Evolutionary conservation across 2,888 invertebrate genomes (phyloP).

Genomic region (Ceraclea dissimilis): DNA sequence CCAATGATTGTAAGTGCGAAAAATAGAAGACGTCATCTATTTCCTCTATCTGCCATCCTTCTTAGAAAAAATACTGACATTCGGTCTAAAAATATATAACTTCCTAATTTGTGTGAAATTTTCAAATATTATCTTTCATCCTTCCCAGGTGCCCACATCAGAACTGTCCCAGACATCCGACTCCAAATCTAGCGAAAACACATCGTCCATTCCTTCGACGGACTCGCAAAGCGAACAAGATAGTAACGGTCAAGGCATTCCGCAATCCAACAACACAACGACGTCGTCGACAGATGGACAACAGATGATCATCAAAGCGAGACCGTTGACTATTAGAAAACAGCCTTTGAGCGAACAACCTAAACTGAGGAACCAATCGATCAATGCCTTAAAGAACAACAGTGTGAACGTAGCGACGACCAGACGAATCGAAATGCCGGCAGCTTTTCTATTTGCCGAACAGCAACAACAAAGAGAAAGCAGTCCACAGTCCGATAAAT

Average conservation of each 20-base stretch:
- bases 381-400: conserved; percentile 47
- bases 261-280: conserved; percentile 17
- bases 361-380: conserved; percentile 57
- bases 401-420: conserved; percentile 62
- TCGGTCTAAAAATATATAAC: no score
- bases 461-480: conserved; percentile 56
- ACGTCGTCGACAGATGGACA: conserved; percentile 31
- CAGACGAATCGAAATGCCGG: conserved; percentile 74
- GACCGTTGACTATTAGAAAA: conserved; percentile 76
- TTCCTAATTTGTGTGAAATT: no score
- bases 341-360: conserved; percentile 76
- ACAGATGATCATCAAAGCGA: conserved; percentile 61
- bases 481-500: conserved; percentile 34
- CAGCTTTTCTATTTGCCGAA: conserved; percentile 73
- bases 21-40: no score
- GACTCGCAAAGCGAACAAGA: conserved; percentile 18
- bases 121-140: not conserved
- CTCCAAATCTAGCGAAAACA: conserved; percentile 30
- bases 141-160: not conserved
- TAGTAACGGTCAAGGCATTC: conserved; percentile 15
- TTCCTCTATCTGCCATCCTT: no score
- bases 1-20: no score
- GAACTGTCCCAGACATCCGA: not conserved
- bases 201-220: conserved; percentile 15
- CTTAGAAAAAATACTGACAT: no score